Conservation (phyloP, 2,797 vertebrate species). For the Onychomys leucogaster region DNA sequence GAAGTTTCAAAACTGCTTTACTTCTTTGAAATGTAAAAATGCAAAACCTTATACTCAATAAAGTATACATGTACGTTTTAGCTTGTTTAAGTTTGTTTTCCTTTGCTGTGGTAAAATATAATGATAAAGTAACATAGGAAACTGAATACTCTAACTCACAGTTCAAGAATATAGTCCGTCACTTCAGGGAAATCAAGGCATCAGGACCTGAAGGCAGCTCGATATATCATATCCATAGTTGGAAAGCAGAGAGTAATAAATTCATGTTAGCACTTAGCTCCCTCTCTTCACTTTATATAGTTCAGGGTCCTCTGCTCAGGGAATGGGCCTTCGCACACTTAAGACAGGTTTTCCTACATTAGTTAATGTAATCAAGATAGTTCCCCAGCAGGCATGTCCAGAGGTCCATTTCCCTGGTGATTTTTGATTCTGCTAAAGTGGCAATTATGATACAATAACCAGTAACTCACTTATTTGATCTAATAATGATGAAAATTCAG, state of each 20-base stretch:
- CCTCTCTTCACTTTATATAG: not conserved
- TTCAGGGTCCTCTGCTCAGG: not conserved
- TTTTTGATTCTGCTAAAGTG: not conserved
- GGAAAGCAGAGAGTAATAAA: not conserved
- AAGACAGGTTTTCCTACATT: not conserved
- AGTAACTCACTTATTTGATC: not conserved
- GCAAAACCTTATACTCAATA: not conserved
- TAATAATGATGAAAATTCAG: not conserved
- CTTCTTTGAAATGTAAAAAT: conserved; percentile 8
- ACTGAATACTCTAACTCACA: not conserved
- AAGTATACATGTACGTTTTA: conserved; percentile 14
- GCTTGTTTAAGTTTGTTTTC: not conserved
- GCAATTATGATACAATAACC: not conserved
- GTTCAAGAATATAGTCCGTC: not conserved
- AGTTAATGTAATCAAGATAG: not conserved
- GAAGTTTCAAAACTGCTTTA: not conserved
- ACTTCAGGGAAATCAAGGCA: not conserved
- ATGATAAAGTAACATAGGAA: not conserved
- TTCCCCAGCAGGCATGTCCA: not conserved
- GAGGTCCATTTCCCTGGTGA: not conserved
- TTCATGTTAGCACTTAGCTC: no score
- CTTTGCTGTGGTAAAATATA: no score
- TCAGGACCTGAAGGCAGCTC: not conserved
- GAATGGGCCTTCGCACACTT: not conserved
- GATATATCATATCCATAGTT: not conserved